Evolutionary conservation across 2,888 invertebrate genomes (phyloP), one percentile per base, ranked within the genome.

Genomic region (Hypsopygia costalis): DNA sequence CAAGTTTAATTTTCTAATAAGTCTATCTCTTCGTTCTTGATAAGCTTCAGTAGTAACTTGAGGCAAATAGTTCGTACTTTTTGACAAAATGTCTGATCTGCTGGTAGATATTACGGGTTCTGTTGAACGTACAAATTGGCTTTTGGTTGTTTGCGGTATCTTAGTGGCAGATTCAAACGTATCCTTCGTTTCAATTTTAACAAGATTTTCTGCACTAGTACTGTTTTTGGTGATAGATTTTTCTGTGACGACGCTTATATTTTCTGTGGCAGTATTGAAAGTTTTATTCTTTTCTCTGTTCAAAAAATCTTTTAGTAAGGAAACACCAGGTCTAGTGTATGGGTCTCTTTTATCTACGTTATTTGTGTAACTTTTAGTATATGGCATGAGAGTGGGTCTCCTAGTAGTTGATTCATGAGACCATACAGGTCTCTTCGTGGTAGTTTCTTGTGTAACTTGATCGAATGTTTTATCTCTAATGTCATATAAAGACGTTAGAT

Each of bases 1-100:
- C 3, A 94, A 73, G 46, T 93, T 82, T n/a, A 95, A 77, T 31
- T 94, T 94, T 46, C 92, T 91, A 34, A 94, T 78, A 85, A 95
- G 92, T 46, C 92, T 91, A 45, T 93, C 90, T 0, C 94, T 91
- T 59, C 94, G 92, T 54, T 94, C 93, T 40, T 91, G 89, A 40
- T 93, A 91, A 1, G 67, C 78, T 45, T 85, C 78, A 1, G 81
- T 77, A 1, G 81, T 78, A 1, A 58, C 55, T 41, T 72, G 69
- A 5, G 52, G 51, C 20, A 60, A 53, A 31, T 62, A 55, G 16
- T 16, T 16, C 16, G 16, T 16, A 27, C 69, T 69, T 9, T 55
- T 73, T 1, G 78, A 64, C 41, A 67, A 73, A 7, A 69, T 52
- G 40, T 75, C 70, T 41, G 65, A 62, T 52, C 69, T 73, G 12